Percentiles rank a stretch among this genome's conserved stretches.
phyloP scores from a whole-genome alignment of 2,888 invertebrate genomes.

The Leucoma salicis region DNA sequence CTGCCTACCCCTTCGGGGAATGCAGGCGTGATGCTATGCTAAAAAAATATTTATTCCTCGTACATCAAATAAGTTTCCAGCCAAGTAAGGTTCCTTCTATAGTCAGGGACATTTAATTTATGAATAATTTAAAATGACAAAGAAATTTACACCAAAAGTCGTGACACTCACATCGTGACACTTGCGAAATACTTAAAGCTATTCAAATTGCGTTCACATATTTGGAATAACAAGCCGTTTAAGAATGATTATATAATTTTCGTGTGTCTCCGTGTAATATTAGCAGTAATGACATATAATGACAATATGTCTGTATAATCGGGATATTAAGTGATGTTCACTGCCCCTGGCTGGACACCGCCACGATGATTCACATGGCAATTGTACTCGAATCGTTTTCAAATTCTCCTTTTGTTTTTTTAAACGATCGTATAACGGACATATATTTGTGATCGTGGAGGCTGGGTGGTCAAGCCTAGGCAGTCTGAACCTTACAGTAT shows the following conservation, averaged over 20 bases:
- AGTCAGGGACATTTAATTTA: neutral
- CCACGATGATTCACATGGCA: conserved; percentile 10
- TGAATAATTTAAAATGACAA: conserved; percentile 1
- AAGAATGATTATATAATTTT: conserved; percentile 58
- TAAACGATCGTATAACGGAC: too few relatives aligned
- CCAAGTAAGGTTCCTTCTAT: too few relatives aligned
- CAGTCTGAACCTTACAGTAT: too few relatives aligned
- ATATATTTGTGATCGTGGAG: too few relatives aligned
- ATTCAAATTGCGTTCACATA: conserved; percentile 55
- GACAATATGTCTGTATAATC: conserved; percentile 63
- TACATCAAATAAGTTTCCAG: too few relatives aligned
- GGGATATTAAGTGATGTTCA: conserved; percentile 53
- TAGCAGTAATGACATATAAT: conserved; percentile 75
- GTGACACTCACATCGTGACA: conserved; percentile 21
- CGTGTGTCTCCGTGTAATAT: conserved; percentile 60
- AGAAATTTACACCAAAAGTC: conserved; percentile 18
- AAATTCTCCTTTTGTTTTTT: neutral
- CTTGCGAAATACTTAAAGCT: conserved; percentile 15
- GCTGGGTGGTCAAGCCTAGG: too few relatives aligned
- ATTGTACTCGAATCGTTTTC: conserved; percentile 8
- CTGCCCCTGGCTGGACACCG: conserved; percentile 32
- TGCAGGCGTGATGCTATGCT: too few relatives aligned
- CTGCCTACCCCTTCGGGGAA: too few relatives aligned
- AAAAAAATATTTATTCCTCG: too few relatives aligned
- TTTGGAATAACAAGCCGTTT: conserved; percentile 55